Conservation (phyloP, 2,797 vertebrate genomes). For the Gouania willdenowi region DNA sequence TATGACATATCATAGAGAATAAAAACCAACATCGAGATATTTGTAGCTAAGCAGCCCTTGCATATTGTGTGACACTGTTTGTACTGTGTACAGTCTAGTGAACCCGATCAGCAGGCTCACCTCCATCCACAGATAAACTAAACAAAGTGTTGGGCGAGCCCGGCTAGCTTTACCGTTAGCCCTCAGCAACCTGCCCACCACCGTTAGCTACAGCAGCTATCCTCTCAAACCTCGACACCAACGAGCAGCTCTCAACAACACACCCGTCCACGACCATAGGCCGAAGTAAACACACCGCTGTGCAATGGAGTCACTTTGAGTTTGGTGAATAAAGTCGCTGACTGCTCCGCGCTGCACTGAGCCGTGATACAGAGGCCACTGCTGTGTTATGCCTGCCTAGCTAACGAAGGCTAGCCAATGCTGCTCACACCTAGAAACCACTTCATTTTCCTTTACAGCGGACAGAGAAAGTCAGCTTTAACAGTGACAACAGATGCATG, state of each 20-base stretch:
- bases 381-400: conserved; percentile 32
- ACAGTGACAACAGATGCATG: neutral
- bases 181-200: conserved; percentile 17
- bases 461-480: neutral
- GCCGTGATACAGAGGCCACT: conserved; percentile 52
- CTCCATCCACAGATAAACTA: too few relatives aligned
- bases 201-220: conserved; percentile 17
- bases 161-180: conserved; percentile 11
- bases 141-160: neutral
- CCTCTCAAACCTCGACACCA: conserved; percentile 8
- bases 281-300: neutral
- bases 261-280: too few relatives aligned
- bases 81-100: too few relatives aligned
- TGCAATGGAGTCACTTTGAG: neutral
- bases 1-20: too few relatives aligned
- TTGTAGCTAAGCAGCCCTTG: too few relatives aligned
- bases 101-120: too few relatives aligned
- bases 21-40: too few relatives aligned
- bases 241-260: neutral
- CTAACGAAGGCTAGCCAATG: conserved; percentile 56
- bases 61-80: too few relatives aligned
- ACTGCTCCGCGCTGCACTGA: conserved; percentile 16
- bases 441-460: neutral
- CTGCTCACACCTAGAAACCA: conserved; percentile 30
- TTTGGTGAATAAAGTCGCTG: neutral